Evolutionary conservation across 2,113 vertebrate genomes (phyloP).

Genomic region (Trochalopteron elliotii): DNA sequence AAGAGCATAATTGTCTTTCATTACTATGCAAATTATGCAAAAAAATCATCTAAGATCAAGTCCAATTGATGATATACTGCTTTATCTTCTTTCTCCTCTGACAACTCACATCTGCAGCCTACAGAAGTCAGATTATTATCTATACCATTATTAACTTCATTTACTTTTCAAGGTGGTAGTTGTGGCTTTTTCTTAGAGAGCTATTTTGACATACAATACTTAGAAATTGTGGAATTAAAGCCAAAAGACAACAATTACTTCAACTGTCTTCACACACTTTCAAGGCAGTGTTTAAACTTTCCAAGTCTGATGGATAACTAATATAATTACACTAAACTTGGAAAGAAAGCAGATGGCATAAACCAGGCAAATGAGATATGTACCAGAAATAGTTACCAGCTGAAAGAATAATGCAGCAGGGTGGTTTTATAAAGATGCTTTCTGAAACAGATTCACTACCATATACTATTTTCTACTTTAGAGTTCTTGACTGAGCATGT

Average conservation of each 20-base stretch:
- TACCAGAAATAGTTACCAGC: constrained; percentile 27
- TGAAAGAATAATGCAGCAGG: neutral
- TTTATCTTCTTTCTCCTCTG: constrained; percentile 66
- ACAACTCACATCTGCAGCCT: constrained; percentile 59
- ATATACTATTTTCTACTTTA: neutral
- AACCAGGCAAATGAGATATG: constrained; percentile 36
- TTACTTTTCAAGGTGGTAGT: constrained; percentile 27
- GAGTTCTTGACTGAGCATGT: neutral
- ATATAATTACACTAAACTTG: constrained; percentile 52
- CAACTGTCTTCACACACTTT: constrained; percentile 24
- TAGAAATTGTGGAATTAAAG: neutral
- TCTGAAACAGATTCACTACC: constrained; percentile 1
- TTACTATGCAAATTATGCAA: constrained; percentile 74
- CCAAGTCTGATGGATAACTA: constrained; percentile 38
- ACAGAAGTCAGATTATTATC: constrained; percentile 69
- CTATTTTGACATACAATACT: neutral
- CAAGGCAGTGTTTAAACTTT: constrained; percentile 42
- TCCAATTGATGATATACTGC: constrained; percentile 67
- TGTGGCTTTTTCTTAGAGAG: constrained; percentile 25
- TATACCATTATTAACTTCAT: constrained; percentile 69
- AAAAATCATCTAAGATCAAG: constrained; percentile 63
- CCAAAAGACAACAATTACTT: constrained; percentile 29
- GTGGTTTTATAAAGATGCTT: neutral
- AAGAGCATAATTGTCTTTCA: constrained; percentile 43
- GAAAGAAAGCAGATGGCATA: constrained; percentile 62